phyloP scores from a whole-genome alignment of 1,140 invertebrate species.

The Aphelinus certus region DNA sequence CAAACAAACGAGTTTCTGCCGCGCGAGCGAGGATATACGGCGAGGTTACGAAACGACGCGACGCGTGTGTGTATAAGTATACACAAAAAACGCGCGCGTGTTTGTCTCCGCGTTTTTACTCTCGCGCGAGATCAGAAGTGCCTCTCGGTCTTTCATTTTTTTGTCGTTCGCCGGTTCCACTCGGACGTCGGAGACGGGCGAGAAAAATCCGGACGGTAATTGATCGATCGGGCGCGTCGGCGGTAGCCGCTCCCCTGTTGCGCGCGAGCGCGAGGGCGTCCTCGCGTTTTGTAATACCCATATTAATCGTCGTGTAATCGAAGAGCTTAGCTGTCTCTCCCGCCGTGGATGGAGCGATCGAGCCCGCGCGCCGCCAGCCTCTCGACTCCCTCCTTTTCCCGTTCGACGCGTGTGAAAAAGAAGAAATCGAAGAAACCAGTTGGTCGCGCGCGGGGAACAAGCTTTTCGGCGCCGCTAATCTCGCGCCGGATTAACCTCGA shows the following conservation, averaged over 20 bases:
- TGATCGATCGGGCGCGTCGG: neutral
- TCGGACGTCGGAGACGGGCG: too few relatives aligned
- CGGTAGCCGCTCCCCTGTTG: neutral
- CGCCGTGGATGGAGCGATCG: neutral
- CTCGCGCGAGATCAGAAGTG: neutral
- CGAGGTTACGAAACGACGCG: too few relatives aligned
- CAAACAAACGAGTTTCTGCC: too few relatives aligned
- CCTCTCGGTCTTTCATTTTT: neutral
- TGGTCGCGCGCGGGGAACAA: neutral
- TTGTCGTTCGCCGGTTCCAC: neutral
- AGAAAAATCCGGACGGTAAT: neutral
- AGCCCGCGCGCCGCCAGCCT: neutral
- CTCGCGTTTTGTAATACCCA: constrained; percentile 16
- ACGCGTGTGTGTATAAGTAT: too few relatives aligned
- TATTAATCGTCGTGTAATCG: constrained; percentile 27
- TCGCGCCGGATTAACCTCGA: constrained; percentile 13
- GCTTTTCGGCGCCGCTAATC: constrained; percentile 30
- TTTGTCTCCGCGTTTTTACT: neutral
- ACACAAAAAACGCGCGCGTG: too few relatives aligned
- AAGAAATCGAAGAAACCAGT: constrained; percentile 9
- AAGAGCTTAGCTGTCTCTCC: neutral
- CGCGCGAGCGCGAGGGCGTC: neutral
- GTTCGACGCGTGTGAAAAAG: too few relatives aligned
- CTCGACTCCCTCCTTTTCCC: neutral
- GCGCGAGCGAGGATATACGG: too few relatives aligned